Conservation (phyloP, 2,888 invertebrate genomes). For the Rhagium mordax region DNA sequence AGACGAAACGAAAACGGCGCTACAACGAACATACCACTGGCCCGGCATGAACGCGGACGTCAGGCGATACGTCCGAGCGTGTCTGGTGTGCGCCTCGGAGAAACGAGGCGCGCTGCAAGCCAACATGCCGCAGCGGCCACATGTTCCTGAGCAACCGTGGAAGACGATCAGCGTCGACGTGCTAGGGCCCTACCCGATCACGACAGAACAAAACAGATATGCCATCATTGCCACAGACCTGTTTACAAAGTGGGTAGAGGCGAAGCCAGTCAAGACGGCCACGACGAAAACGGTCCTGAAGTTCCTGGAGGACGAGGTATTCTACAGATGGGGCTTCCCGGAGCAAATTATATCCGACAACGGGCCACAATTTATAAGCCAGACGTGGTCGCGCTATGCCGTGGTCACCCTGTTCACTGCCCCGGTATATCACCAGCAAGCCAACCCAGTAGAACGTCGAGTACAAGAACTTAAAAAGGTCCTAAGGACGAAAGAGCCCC, state of each 20-base stretch:
- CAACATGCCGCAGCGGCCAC: not conserved
- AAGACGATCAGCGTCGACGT: not conserved
- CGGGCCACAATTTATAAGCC: too few species aligned
- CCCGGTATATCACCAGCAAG: not conserved
- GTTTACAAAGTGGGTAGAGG: not conserved
- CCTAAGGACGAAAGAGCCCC: not conserved
- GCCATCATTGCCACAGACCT: too few species aligned
- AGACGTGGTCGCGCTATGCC: too few species aligned
- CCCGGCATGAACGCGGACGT: not conserved
- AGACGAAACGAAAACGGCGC: not conserved
- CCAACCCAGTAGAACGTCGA: not conserved
- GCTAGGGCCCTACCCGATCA: not conserved
- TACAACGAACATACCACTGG: not conserved
- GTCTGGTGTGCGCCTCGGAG: not conserved
- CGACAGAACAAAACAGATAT: too few species aligned
- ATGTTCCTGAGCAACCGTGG: not conserved
- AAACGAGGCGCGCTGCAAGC: not conserved
- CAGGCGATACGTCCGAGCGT: not conserved
- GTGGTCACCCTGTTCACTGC: too few species aligned
- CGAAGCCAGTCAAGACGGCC: not conserved
- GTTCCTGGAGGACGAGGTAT: not conserved
- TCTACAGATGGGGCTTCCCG: not conserved
- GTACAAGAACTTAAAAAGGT: not conserved
- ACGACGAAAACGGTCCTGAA: not conserved
- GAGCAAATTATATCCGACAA: too few species aligned